Percentiles rank a stretch among this genome's conserved stretches.
Evolutionary conservation across 2,797 vertebrate species (phyloP).

Genomic region (Phylloscopus collybita): DNA sequence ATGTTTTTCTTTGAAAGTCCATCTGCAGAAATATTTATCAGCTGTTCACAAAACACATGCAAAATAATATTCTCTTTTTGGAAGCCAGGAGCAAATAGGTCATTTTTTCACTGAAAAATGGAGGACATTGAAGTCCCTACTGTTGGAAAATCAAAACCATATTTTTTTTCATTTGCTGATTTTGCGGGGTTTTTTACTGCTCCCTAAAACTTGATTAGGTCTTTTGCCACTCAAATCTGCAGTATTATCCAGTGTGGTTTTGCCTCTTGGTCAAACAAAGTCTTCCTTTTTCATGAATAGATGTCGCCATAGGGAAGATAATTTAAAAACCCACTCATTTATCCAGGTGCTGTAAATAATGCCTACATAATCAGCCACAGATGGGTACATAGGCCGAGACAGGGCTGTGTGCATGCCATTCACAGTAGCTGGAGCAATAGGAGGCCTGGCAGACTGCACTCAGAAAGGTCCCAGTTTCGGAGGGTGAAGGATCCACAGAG

Average conservation of each 20-base stretch:
- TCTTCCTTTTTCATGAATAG: background rate
- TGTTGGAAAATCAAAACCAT: background rate
- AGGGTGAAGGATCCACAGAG: background rate
- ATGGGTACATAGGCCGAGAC: background rate
- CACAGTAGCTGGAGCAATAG: background rate
- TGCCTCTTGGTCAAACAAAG: background rate
- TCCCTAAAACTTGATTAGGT: background rate
- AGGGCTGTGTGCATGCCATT: background rate
- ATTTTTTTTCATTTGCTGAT: background rate
- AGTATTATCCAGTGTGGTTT: background rate
- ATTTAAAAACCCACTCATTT: background rate
- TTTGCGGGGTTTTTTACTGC: background rate
- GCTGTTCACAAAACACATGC: constrained; percentile 56
- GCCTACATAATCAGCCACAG: background rate
- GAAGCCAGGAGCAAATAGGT: constrained; percentile 46
- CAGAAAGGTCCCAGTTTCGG: background rate
- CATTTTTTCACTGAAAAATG: constrained; percentile 48
- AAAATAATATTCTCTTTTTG: constrained; percentile 47
- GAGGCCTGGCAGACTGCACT: background rate
- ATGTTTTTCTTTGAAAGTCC: constrained; percentile 89
- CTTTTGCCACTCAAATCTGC: background rate
- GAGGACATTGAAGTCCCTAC: background rate
- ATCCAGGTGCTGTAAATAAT: background rate
- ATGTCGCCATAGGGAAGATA: background rate
- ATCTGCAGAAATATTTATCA: constrained; percentile 80